These are phyloP conservation scores for Lophura nycthemera DNA, from an alignment of 2,113 vertebrate genomes.

Conservation along the genomic window DNA sequence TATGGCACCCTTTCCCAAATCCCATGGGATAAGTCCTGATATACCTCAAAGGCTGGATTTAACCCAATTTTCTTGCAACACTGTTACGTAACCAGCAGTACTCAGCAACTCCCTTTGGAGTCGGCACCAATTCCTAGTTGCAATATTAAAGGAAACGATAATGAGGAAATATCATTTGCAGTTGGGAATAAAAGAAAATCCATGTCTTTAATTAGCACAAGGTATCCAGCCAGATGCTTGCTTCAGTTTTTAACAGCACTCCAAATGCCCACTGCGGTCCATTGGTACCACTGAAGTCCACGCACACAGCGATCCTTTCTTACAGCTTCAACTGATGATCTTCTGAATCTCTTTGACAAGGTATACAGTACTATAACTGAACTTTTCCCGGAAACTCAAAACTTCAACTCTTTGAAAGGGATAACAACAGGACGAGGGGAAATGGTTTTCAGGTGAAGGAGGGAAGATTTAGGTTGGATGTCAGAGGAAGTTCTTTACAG, in stretches of 20 bases:
- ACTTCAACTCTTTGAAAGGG: too few relatives aligned
- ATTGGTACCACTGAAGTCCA: background rate
- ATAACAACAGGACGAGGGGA: too few relatives aligned
- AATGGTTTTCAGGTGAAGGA: too few relatives aligned
- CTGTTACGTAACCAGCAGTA: background rate
- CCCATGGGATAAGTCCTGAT: background rate
- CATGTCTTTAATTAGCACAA: constrained; percentile 48
- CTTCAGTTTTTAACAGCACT: background rate
- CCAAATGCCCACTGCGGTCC: background rate
- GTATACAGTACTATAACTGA: background rate
- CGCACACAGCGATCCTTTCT: background rate
- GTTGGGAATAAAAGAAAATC: constrained; percentile 49
- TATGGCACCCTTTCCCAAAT: background rate
- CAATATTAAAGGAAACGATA: background rate
- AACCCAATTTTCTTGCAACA: background rate
- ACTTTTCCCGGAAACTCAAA: background rate
- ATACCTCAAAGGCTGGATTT: background rate
- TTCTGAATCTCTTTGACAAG: background rate
- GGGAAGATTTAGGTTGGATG: too few relatives aligned
- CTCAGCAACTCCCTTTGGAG: constrained; percentile 3
- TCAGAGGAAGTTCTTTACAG: too few relatives aligned
- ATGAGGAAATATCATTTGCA: background rate
- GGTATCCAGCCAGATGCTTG: background rate
- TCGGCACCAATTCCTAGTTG: constrained; percentile 44
- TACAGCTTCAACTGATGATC: background rate